Evolutionary conservation across 1,140 invertebrate species (phyloP), one percentile per base, ranked within the genome.

Genomic region (Pseudomyrmex cubaensis): DNA sequence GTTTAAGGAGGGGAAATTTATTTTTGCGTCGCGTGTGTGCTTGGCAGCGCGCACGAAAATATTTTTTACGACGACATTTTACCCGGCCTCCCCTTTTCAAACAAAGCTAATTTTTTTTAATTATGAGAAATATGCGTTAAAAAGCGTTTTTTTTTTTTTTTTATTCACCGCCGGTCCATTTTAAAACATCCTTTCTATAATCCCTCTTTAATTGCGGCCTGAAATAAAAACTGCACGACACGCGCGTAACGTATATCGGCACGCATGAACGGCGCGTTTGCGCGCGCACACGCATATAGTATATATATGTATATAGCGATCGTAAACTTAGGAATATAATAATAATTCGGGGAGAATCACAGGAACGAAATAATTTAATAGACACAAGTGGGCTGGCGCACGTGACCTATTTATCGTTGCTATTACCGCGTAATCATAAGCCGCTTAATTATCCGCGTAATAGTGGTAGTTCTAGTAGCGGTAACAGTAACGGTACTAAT

Each of bases 371-470:
- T 54, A 86, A 75, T 86, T 82, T 74, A 87, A 57, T 82, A 70
- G 52, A 80, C 67, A 56, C 57, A 52, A 80, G 22, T 66, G 52
- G 69, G 74, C 74, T 66, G 85, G 76, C 54, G 44, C 76, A 59
- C 80, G 86, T 87, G 86, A 84, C 85, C 73, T 87, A 82, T 87
- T 87, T 87, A 82, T 70, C 67, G 80, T 87, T 84, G 70, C 86
- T 77, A 78, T 78, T 78, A 78, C 64, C 64, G 86, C 85, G 56
- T 84, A 85, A 82, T 78, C 82, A 83, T 87, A 87, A 87, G 80
- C 85, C 80, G 86, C 86, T 87, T 87, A 87, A 87, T 87, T 84
- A 83, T 87, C 76, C 76, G 64, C 64, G 82, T 87, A 87, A 87
- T 78, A 87, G 83, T 87, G 86, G 86, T 76, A 75, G 86, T 87